phyloP scores from a whole-genome alignment of 2,888 invertebrate genomes.

The Therioaphis trifolii region DNA sequence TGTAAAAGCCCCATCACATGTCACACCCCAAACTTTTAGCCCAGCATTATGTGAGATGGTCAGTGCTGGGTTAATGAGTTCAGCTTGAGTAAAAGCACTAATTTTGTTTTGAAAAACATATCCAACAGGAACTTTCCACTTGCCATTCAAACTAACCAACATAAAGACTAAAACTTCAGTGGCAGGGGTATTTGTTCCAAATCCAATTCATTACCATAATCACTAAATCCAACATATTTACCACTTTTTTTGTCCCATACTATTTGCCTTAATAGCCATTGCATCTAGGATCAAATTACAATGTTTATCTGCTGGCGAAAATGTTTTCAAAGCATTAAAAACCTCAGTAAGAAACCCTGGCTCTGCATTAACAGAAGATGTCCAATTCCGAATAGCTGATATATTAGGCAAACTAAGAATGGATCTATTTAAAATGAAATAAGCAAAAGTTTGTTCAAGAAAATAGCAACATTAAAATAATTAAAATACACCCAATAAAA shows the following conservation, averaged over 20 bases:
- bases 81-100: background rate
- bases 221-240: too few species aligned
- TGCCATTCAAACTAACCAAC: too few species aligned
- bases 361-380: constrained; percentile 32
- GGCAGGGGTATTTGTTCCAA: too few species aligned
- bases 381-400: constrained; percentile 31
- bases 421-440: constrained; percentile 33
- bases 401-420: constrained; percentile 19
- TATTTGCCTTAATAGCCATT: too few species aligned
- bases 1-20: background rate
- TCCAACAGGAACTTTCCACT: too few species aligned
- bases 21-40: constrained; percentile 9
- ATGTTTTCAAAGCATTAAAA: constrained; percentile 27
- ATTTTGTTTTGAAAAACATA: constrained; percentile 36
- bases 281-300: too few species aligned
- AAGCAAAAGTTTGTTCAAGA: constrained; percentile 18
- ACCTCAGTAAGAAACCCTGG: constrained; percentile 40
- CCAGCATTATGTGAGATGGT: background rate
- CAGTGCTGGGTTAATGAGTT: background rate
- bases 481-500: constrained; percentile 33
- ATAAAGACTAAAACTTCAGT: too few species aligned
- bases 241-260: too few species aligned
- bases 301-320: too few species aligned
- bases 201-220: too few species aligned
- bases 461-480: constrained; percentile 4